Percentiles rank a stretch among this genome's conserved stretches.
These are phyloP conservation scores for Oscheius myriophilus DNA, from an alignment of 2,888 invertebrate genomes.

Conservation along the genomic window DNA sequence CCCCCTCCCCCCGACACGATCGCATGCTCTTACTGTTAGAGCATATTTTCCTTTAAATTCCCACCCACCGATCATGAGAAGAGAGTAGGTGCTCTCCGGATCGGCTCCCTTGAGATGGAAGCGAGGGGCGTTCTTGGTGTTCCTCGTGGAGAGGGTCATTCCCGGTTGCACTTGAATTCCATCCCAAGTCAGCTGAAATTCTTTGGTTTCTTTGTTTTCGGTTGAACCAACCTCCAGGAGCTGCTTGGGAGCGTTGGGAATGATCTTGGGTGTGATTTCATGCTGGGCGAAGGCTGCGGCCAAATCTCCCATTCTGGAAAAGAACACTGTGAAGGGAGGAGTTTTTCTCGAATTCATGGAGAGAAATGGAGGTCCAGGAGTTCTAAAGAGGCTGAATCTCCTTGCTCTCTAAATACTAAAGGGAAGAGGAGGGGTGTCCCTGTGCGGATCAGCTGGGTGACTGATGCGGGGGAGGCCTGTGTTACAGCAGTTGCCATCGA, in stretches of 20 bases:
- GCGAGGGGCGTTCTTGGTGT: constrained; percentile 69
- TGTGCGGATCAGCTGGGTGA: neutral
- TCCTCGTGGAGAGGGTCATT: constrained; percentile 58
- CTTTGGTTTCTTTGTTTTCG: neutral
- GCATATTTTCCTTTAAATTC: too few relatives aligned
- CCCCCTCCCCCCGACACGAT: too few relatives aligned
- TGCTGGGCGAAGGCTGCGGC: constrained; percentile 60
- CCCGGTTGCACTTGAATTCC: constrained; percentile 69
- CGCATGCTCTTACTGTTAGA: too few relatives aligned
- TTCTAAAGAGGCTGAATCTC: too few relatives aligned
- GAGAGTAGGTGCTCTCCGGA: constrained; percentile 68
- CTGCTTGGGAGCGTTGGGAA: constrained; percentile 65
- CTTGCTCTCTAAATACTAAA: neutral
- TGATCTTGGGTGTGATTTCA: constrained; percentile 68
- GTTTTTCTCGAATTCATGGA: too few relatives aligned
- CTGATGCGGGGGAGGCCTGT: constrained; percentile 13
- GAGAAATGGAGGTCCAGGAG: too few relatives aligned
- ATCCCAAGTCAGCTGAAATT: constrained; percentile 65
- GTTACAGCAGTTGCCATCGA: constrained; percentile 21
- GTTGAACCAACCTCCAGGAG: constrained; percentile 33
- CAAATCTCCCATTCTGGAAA: constrained; percentile 58
- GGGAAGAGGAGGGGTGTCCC: neutral
- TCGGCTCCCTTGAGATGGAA: constrained; percentile 64
- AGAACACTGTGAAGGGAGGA: neutral
- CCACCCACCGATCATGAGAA: constrained; percentile 69